Percentiles rank a stretch among this genome's conserved stretches.
phyloP scores from a whole-genome alignment of 2,113 vertebrate genomes.

The Gallinago undulata region DNA sequence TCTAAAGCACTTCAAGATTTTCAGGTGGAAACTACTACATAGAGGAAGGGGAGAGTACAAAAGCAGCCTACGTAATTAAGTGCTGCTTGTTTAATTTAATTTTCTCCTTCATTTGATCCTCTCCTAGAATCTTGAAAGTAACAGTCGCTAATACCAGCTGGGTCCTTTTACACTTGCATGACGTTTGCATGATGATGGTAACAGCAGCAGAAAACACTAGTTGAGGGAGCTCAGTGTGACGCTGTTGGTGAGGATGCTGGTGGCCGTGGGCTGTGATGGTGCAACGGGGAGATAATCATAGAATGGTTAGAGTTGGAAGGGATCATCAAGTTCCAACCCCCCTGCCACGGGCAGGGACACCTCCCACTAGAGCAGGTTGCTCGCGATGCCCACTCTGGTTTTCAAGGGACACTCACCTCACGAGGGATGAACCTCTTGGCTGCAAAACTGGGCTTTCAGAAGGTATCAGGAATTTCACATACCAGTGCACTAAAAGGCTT shows the following conservation, averaged over 20 bases:
- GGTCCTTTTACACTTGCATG: neutral
- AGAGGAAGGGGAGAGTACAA: slow-evolving; percentile 47
- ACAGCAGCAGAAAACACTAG: neutral
- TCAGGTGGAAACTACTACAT: slow-evolving; percentile 55
- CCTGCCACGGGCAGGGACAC: too few relatives aligned
- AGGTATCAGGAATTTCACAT: neutral
- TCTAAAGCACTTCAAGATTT: slow-evolving; percentile 66
- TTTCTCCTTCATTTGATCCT: slow-evolving; percentile 68
- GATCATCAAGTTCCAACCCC: too few relatives aligned
- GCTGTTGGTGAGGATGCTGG: neutral
- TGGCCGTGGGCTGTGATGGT: accelerated
- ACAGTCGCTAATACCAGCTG: slow-evolving; percentile 20
- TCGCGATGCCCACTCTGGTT: neutral
- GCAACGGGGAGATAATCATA: neutral
- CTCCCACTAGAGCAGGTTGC: too few relatives aligned
- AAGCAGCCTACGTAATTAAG: slow-evolving; percentile 57
- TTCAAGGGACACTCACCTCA: neutral
- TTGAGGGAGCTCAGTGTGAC: neutral
- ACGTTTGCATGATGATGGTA: neutral
- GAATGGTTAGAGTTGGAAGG: too few relatives aligned
- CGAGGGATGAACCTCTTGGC: neutral
- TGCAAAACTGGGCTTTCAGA: neutral
- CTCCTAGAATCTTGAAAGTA: slow-evolving; percentile 45
- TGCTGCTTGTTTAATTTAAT: slow-evolving; percentile 67
- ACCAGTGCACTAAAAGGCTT: neutral